A percentile compares a stretch with the other conserved stretches of the same genome.
These are phyloP conservation scores for Anomalospiza imberbis DNA, from an alignment of 2,797 vertebrate genomes.

Conservation along the genomic window DNA sequence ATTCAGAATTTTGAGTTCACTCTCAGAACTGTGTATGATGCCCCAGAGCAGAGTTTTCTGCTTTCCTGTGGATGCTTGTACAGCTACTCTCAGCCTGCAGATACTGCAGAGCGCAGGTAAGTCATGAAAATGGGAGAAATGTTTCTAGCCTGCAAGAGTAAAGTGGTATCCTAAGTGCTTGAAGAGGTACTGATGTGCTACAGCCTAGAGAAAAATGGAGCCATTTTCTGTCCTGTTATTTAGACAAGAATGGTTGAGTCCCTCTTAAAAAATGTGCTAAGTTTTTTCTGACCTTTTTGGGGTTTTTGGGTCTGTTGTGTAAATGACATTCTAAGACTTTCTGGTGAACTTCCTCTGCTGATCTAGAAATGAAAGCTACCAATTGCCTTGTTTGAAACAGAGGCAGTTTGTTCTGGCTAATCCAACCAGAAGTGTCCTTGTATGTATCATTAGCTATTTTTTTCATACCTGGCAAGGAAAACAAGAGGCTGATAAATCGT, in stretches of 20 bases:
- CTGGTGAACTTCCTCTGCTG: not conserved
- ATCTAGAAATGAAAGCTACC: not conserved
- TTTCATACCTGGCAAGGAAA: not conserved
- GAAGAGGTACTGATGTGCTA: not conserved
- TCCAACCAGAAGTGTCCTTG: not conserved
- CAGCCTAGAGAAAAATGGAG: not conserved
- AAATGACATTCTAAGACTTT: not conserved
- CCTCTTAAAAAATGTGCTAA: not conserved
- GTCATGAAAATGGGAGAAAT: not conserved
- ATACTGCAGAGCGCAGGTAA: not conserved
- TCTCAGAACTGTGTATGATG: not conserved
- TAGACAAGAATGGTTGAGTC: not conserved
- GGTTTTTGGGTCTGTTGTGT: accelerated
- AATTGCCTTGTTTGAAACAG: not conserved
- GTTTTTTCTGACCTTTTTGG: not conserved
- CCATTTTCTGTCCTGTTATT: not conserved
- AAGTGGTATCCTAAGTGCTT: not conserved
- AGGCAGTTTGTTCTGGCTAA: not conserved
- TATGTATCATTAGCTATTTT: not conserved
- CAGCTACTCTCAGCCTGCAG: not conserved
- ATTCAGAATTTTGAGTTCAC: not conserved
- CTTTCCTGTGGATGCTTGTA: not conserved
- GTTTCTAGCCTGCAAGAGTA: not conserved
- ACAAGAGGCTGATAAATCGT: not conserved
- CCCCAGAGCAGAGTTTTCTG: not conserved